Evolutionary conservation across 2,888 invertebrate species (phyloP).

Genomic region (Dyspetes luteomarginatus): DNA sequence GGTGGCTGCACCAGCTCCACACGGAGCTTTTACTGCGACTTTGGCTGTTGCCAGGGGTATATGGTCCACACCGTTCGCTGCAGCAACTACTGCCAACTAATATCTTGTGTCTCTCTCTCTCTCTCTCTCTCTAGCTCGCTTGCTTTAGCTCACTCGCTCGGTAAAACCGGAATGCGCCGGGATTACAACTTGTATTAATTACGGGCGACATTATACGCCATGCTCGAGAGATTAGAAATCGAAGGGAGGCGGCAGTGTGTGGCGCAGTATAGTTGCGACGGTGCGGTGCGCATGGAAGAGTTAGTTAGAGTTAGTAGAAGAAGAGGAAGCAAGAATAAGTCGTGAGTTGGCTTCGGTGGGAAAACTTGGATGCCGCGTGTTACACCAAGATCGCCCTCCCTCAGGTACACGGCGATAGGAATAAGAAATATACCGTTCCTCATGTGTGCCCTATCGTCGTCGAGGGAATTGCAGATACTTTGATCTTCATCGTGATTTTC

Average conservation of each 20-base stretch:
- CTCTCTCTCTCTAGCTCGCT: constrained; percentile 43
- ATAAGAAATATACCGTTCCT: constrained; percentile 56
- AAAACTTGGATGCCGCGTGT: constrained; percentile 55
- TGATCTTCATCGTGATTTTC: constrained; percentile 13
- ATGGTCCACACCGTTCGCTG: constrained; percentile 62
- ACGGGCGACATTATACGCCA: constrained; percentile 81
- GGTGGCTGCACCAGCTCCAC: constrained; percentile 66
- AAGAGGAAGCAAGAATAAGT: constrained; percentile 62
- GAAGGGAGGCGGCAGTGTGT: constrained; percentile 73
- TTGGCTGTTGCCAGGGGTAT: constrained; percentile 57
- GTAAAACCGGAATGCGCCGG: constrained; percentile 82
- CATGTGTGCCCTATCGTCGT: constrained; percentile 23
- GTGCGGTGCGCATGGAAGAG: constrained; percentile 43
- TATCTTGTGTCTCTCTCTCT: constrained; percentile 80
- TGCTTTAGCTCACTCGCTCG: constrained; percentile 49
- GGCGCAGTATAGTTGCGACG: constrained; percentile 51
- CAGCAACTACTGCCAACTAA: constrained; percentile 75
- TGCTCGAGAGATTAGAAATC: constrained; percentile 81
- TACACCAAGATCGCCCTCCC: constrained; percentile 64
- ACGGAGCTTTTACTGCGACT: constrained; percentile 42
- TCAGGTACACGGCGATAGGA: constrained; percentile 18
- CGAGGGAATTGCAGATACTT: constrained; percentile 23
- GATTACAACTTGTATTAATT: constrained; percentile 83
- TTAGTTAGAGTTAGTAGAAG: constrained; percentile 43
- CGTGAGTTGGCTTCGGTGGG: constrained; percentile 66